These are phyloP conservation scores for Spondyliosoma cantharus DNA, from an alignment of 2,797 vertebrate species.

Conservation along the genomic window DNA sequence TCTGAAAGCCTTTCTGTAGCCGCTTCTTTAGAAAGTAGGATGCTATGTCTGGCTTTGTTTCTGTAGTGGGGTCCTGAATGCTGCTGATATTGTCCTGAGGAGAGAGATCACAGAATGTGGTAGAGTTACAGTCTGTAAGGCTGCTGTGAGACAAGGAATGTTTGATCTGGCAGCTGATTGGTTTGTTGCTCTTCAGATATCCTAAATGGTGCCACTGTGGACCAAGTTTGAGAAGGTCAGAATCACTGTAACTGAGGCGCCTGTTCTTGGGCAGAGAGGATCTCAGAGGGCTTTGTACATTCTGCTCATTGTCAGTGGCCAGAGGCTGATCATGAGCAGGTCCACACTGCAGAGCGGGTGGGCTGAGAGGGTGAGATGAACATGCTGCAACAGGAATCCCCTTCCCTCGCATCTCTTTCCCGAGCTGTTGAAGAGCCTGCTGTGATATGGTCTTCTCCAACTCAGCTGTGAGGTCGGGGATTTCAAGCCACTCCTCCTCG, in stretches of 20 bases:
- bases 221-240: constrained; percentile 86
- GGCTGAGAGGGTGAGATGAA: constrained; percentile 51
- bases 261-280: constrained; percentile 80
- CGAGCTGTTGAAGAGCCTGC: constrained; percentile 86
- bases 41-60: constrained; percentile 60
- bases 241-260: constrained; percentile 91
- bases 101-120: constrained; percentile 35
- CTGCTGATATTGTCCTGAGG: constrained; percentile 61
- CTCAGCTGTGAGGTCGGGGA: constrained; percentile 90
- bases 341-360: constrained; percentile 38
- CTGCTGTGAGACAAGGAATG: constrained; percentile 79
- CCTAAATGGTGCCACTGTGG: constrained; percentile 73
- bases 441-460: constrained; percentile 94
- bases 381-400: constrained; percentile 81
- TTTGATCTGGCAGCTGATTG: constrained; percentile 68
- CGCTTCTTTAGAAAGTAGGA: constrained; percentile 70
- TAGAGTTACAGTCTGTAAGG: constrained; percentile 48
- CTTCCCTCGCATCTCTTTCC: constrained; percentile 88
- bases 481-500: constrained; percentile 83
- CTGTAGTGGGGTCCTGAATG: constrained; percentile 73
- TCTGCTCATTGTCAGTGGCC: constrained; percentile 81
- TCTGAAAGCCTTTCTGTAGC: constrained; percentile 82
- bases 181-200: constrained; percentile 76
- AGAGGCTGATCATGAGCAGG: constrained; percentile 75
- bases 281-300: constrained; percentile 74